Percentiles rank a stretch among this genome's conserved stretches.
phyloP scores from a whole-genome alignment of 1,140 invertebrate genomes.

The Riptortus pedestris region DNA sequence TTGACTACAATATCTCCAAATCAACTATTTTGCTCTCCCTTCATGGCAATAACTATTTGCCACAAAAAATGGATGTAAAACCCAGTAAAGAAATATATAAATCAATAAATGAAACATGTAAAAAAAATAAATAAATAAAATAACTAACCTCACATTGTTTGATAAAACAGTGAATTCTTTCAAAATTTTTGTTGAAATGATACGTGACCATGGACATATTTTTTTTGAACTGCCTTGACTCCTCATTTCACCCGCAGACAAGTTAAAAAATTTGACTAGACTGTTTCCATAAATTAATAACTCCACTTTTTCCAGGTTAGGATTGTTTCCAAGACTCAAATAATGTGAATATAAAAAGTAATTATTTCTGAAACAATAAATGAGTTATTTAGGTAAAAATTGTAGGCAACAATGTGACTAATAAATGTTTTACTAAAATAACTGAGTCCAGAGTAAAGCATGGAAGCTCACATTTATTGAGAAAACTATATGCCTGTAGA shows the following conservation, averaged over 20 bases:
- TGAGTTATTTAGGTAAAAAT: too few relatives aligned
- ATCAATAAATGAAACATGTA: neutral
- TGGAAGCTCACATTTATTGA: too few relatives aligned
- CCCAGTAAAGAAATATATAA: neutral
- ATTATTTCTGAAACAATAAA: slow-evolving; percentile 3
- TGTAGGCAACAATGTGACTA: too few relatives aligned
- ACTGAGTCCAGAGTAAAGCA: too few relatives aligned
- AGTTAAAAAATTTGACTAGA: slow-evolving; percentile 4
- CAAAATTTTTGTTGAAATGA: neutral
- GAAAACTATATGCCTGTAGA: too few relatives aligned
- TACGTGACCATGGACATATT: neutral
- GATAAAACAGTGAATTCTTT: neutral
- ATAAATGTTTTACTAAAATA: too few relatives aligned
- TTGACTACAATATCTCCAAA: too few relatives aligned
- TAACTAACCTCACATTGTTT: neutral
- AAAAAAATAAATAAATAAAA: neutral
- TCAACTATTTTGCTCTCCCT: too few relatives aligned
- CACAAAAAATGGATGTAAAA: too few relatives aligned
- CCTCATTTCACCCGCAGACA: neutral
- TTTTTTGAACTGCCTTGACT: neutral
- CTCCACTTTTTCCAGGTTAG: neutral
- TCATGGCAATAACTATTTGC: too few relatives aligned
- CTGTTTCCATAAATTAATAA: slow-evolving; percentile 2
- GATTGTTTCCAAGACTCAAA: neutral
- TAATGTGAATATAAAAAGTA: slow-evolving; percentile 13